phyloP scores from a whole-genome alignment of 1,140 invertebrate genomes.

The Bombyx mori region DNA sequence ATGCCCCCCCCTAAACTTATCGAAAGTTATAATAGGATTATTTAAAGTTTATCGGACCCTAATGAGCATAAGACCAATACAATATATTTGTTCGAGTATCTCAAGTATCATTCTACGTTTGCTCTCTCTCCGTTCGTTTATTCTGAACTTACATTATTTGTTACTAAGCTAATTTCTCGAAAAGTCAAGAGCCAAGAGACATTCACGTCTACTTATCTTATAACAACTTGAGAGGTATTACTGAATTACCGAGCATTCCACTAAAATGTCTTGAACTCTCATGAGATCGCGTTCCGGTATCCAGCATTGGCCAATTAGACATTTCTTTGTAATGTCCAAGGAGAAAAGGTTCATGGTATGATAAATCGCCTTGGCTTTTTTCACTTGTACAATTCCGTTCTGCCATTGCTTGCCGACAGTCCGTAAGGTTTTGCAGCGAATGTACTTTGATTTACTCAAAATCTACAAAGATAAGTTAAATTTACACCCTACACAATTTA shows the following conservation, averaged over 20 bases:
- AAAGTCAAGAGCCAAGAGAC: too few relatives aligned
- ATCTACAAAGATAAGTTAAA: conserved; percentile 58
- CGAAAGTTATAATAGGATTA: too few relatives aligned
- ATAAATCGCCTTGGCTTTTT: conserved; percentile 87
- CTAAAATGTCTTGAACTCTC: conserved; percentile 85
- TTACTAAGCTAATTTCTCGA: too few relatives aligned
- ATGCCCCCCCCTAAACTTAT: too few relatives aligned
- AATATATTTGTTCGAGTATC: too few relatives aligned
- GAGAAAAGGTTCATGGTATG: conserved; percentile 70
- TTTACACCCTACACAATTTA: too few relatives aligned
- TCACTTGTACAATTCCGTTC: conserved; percentile 89
- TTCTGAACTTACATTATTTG: too few relatives aligned
- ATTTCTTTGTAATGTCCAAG: conserved; percentile 85
- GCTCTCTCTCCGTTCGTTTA: too few relatives aligned
- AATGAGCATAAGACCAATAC: too few relatives aligned
- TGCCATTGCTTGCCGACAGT: conserved; percentile 87
- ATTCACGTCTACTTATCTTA: background rate
- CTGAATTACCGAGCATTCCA: conserved; percentile 82
- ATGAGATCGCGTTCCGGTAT: conserved; percentile 83
- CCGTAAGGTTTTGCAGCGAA: conserved; percentile 87
- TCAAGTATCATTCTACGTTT: too few relatives aligned
- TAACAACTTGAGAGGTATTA: conserved; percentile 1
- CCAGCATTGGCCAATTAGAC: conserved; percentile 94
- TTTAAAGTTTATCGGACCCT: too few relatives aligned
- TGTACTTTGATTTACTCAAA: conserved; percentile 89